A percentile compares a stretch with the other conserved stretches of the same genome.
phyloP scores from a whole-genome alignment of 1,140 invertebrate species.

The Drosophila asahinai region DNA sequence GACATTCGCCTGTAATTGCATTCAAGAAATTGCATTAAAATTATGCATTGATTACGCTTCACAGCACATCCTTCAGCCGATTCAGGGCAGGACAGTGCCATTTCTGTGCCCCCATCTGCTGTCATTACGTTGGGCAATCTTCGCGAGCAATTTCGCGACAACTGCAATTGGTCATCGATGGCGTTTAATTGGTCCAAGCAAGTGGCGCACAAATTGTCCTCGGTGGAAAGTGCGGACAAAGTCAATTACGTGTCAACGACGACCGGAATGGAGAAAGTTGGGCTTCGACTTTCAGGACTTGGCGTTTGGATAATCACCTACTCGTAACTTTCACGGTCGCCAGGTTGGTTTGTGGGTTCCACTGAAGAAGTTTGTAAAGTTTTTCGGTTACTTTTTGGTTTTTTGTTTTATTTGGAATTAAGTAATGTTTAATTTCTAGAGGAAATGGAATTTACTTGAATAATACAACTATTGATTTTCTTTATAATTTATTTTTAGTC shows the following conservation, averaged over 20 bases:
- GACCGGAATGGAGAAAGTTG: constrained; percentile 45
- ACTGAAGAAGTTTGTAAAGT: constrained; percentile 12
- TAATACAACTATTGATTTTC: too few species aligned
- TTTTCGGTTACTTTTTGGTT: not conserved
- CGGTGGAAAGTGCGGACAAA: constrained; percentile 49
- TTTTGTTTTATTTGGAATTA: not conserved
- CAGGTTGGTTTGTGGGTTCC: constrained; percentile 13
- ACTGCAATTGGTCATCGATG: constrained; percentile 76
- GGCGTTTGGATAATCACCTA: constrained; percentile 29
- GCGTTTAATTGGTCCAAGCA: constrained; percentile 73
- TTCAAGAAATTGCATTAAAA: constrained; percentile 67
- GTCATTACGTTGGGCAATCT: constrained; percentile 68
- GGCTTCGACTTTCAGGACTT: constrained; percentile 25
- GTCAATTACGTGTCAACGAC: constrained; percentile 73
- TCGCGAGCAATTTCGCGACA: constrained; percentile 64
- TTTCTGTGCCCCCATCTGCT: not conserved
- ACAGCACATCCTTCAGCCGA: constrained; percentile 9
- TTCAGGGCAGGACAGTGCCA: too few species aligned
- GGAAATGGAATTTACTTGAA: not conserved
- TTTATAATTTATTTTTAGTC: too few species aligned
- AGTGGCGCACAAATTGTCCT: constrained; percentile 64
- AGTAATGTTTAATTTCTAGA: too few species aligned
- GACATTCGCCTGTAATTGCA: constrained; percentile 61
- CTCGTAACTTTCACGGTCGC: constrained; percentile 11
- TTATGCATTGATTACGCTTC: constrained; percentile 76